Conservation (phyloP, 2,113 vertebrate species). For the Spea bombifrons region DNA sequence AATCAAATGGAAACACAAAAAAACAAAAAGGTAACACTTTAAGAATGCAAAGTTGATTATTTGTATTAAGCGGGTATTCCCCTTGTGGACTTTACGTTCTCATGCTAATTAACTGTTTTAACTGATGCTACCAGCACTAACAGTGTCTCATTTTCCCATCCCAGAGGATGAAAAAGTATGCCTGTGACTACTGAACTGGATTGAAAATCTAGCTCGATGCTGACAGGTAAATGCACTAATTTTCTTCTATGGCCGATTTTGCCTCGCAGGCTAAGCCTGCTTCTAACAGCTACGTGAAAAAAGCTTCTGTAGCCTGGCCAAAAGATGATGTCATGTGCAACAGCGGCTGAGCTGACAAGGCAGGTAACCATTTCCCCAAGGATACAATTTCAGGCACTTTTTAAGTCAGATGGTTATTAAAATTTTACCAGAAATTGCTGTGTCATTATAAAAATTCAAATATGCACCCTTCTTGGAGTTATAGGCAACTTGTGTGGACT, state of each 20-base stretch:
- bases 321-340: constrained; percentile 80
- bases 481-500: too few species aligned
- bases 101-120: constrained; percentile 88
- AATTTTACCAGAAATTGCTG: constrained; percentile 65
- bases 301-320: constrained; percentile 76
- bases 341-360: constrained; percentile 70
- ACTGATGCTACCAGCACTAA: constrained; percentile 88
- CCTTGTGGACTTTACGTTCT: constrained; percentile 61
- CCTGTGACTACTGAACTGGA: constrained; percentile 83
- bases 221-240: constrained; percentile 99
- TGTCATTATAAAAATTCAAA: constrained; percentile 51
- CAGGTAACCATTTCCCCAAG: constrained; percentile 72
- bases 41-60: too few species aligned
- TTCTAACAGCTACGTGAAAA: constrained; percentile 76
- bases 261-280: constrained; percentile 80
- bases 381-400: constrained; percentile 71
- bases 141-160: constrained; percentile 83
- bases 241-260: constrained; percentile 87
- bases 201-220: constrained; percentile 94
- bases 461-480: neutral
- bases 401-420: constrained; percentile 72
- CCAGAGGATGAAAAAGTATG: constrained; percentile 80
- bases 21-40: too few species aligned
- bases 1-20: too few species aligned
- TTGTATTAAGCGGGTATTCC: constrained; percentile 7